Evolutionary conservation across 2,797 vertebrate species (phyloP), one percentile per base, ranked within the genome.

Genomic region (Taeniopygia guttata): DNA sequence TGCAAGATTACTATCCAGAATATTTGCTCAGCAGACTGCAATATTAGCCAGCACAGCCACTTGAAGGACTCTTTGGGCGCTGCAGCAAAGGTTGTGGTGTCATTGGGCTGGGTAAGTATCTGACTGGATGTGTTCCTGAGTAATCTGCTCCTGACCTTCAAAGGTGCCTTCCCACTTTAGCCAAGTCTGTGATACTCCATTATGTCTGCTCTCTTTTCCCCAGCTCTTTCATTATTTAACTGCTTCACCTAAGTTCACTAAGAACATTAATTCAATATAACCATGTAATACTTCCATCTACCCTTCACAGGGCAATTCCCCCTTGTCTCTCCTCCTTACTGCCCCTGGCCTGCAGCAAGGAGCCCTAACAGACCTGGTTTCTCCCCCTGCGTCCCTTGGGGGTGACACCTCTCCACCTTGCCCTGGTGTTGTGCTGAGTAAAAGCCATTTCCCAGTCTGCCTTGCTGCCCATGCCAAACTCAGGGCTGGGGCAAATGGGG

Each of bases 401-500:
- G 0, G 26, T 58, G 36, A 6, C 54, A 43, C 3, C 8, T 20
- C 16, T 87, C 6, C 17, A 22, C 40, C 13, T 63, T 7, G 0
- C 26, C 29, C 20, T 9, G 5, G 7, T 3, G 29, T 22, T 34
- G 30, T 0, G 8, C 30, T 5, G 13, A 72, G 22, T 0, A 5
- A 60, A 29, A 77, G 42, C 30, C 0, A 0, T 36, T 67, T 69
- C 54, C 64, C 60, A 58, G 18, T 51, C 52, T 80, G 36, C 32
- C 11, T 12, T 22, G 9, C 10, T 92, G 56, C 12, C 4, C 6
- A 5, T 45, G 45, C 0, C 5, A 68, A 52, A 42, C 0, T 1
- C 19, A 27, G 1, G 1, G 38, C 42, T 3, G 4, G 16, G 48
- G 17, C 3, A n/a, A 73, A n/a, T 1, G 5, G 22, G 14, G 30